phyloP scores from a whole-genome alignment of 2,797 vertebrate genomes.

The Somateria mollissima region DNA sequence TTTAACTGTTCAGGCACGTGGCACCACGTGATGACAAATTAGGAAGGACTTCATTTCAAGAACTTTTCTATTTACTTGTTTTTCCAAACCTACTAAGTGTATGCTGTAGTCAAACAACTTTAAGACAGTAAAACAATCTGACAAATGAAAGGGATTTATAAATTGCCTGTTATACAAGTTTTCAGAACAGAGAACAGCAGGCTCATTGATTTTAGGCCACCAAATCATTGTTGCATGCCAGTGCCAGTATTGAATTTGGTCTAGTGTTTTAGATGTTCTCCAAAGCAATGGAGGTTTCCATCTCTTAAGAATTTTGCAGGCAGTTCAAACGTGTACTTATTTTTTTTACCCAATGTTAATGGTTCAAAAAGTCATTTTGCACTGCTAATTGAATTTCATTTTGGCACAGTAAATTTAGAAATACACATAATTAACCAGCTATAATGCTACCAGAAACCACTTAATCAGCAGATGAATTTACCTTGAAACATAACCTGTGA shows the following conservation, averaged over 20 bases:
- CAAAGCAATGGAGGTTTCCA: not conserved
- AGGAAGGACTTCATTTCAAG: not conserved
- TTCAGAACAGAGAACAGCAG: constrained; percentile 1
- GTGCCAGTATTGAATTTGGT: not conserved
- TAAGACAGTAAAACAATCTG: not conserved
- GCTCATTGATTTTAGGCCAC: not conserved
- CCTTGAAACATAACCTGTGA: not conserved
- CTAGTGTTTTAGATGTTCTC: not conserved
- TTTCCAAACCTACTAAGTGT: not conserved
- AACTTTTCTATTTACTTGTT: not conserved
- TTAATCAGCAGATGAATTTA: not conserved
- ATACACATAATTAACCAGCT: not conserved
- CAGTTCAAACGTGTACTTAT: not conserved
- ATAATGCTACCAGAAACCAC: not conserved
- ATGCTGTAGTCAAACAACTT: not conserved
- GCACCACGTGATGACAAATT: not conserved
- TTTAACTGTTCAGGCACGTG: not conserved
- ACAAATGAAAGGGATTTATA: not conserved
- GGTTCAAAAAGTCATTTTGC: not conserved
- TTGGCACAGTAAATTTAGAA: not conserved
- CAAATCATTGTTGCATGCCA: not conserved
- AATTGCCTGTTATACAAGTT: not conserved
- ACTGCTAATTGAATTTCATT: not conserved
- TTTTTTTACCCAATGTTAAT: not conserved
- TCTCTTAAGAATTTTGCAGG: not conserved